Evolutionary conservation across 2,888 invertebrate genomes (phyloP), one percentile per base, ranked within the genome.

Genomic region (Ecliptopera silaceata): DNA sequence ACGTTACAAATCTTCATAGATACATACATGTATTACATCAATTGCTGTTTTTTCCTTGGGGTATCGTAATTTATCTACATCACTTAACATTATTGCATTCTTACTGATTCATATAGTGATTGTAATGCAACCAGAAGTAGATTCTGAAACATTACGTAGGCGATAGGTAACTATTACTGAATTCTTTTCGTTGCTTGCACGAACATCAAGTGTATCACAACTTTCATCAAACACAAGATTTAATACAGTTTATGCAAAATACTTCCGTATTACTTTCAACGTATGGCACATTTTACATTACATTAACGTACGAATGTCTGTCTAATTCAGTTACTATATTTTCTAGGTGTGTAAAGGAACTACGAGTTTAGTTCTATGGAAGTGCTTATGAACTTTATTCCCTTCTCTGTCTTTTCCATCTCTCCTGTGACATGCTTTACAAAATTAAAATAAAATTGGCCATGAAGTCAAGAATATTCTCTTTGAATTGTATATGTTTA

Each of bases 181-280:
- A 54, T 54, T 47, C 15, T 42, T 47, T n/a, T 53, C 46, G 15
- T 34, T 41, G 41, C 47, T 22, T 32, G 46, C 53, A 54, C 53
- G 53, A 54, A 54, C 53, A 53, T 43, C 17, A 38, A n/a, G 36
- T 20, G 39, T 50, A 61, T 61, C 56, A 47, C 38, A 56, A 54
- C 53, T 56, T 53, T 56, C 50, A 61, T 54, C 47, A 41, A 49
- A 53, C 26, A 54, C 22, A 34, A 47, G 17, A 48, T 34, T 31
- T 36, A 12, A 34, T 43, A 47, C 29, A 29, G 12, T 18, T 4
- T 43, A 48, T 41, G 52, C 47, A 45, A 48, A 56, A 48, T 13
- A 52, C 48, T 48, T 52, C 57, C 57, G 43, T 48, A 18, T 50
- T 17, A 20, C 8, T 56, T 48, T 41, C 11, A 49, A 15, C 31